Conservation (phyloP, 2,888 invertebrate genomes). For the Nyleta sp. region DNA sequence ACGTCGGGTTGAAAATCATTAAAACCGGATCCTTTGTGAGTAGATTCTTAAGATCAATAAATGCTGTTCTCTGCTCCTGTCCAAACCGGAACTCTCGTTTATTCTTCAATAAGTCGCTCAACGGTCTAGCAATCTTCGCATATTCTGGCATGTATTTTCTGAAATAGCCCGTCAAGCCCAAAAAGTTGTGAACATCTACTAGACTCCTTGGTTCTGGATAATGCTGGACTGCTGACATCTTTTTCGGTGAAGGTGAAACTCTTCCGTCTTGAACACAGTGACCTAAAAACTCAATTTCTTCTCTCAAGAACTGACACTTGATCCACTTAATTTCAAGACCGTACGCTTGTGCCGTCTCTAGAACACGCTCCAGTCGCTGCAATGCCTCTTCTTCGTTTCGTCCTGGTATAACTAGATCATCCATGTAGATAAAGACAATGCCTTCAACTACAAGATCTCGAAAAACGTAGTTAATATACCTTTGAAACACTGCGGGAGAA, state of each 20-base stretch:
- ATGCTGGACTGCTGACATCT: constrained; percentile 10
- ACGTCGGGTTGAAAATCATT: not conserved
- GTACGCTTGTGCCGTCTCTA: constrained; percentile 41
- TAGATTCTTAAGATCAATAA: not conserved
- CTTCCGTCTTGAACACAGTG: constrained; percentile 24
- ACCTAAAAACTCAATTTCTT: constrained; percentile 29
- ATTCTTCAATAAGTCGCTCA: constrained; percentile 10
- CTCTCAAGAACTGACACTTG: constrained; percentile 58
- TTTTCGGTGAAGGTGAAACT: constrained; percentile 23
- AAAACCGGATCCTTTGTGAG: not conserved
- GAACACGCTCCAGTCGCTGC: constrained; percentile 12
- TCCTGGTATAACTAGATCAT: constrained; percentile 11
- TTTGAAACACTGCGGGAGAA: constrained; percentile 13
- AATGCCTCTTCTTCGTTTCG: constrained; percentile 7
- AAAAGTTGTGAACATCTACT: constrained; percentile 30
- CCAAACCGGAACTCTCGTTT: constrained; percentile 13
- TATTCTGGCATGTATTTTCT: constrained; percentile 14
- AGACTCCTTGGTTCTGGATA: constrained; percentile 25
- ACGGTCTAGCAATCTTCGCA: constrained; percentile 11
- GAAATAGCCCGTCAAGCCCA: constrained; percentile 27
- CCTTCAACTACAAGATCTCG: constrained; percentile 1
- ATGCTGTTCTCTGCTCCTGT: not conserved
- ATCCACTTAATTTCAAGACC: constrained; percentile 61
- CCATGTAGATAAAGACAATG: constrained; percentile 13
- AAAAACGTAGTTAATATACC: constrained; percentile 31